Base-by-base conservation (phyloP, 2,113 vertebrate genomes). In the Embiotoca jacksoni region DNA sequence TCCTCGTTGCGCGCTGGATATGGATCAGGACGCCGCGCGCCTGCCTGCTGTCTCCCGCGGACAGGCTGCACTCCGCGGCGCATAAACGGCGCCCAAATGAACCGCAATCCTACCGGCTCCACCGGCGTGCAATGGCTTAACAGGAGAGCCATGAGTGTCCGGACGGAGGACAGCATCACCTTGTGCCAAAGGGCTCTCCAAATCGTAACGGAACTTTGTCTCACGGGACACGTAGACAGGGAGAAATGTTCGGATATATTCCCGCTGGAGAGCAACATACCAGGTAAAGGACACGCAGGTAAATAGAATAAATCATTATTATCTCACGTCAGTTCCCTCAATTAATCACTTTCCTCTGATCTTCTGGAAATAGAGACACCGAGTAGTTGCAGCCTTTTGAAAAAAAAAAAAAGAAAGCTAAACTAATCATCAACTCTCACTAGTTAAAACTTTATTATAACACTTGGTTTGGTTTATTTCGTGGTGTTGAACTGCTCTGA, bases 151-250 rank as follows among this genome's bases (percentile, higher is more conserved):
- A 98, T 98, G 97, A 96, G 96, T 91, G 95, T 96, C 93, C 93
- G 93, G 64, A 88, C 93, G 81, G 96, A 97, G 89, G 95, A 97
- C 94, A 93, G 96, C 65, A 90, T 97, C 89, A 96, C 95, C 93
- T 87, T 98, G 92, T 99, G 98, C 94, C 96, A 98, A 78, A 96
- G 96, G 92, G 97, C 98, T 72, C 95, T 99, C 80, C 97, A 97
- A 81, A 97, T 99, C 89, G 95, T 99, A 56, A 96, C 96, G 60
- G 97, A 99, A 92, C 97, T 99, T 53, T 99, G 98, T 88, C 95
- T 97, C 63, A 94, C 96, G 30, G 98, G 97, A 71, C 95, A 96
- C 84, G 97, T 99, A 77, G 96, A 98, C 79, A 91, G 95, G 90
- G 96, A 98, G 90, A 97, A 97, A 93, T 99, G 98, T 58, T 94